A percentile compares a stretch with the other conserved stretches of the same genome.
Conservation (phyloP, 1,140 invertebrate genomes). For the Panagrolaimus sp. region DNA sequence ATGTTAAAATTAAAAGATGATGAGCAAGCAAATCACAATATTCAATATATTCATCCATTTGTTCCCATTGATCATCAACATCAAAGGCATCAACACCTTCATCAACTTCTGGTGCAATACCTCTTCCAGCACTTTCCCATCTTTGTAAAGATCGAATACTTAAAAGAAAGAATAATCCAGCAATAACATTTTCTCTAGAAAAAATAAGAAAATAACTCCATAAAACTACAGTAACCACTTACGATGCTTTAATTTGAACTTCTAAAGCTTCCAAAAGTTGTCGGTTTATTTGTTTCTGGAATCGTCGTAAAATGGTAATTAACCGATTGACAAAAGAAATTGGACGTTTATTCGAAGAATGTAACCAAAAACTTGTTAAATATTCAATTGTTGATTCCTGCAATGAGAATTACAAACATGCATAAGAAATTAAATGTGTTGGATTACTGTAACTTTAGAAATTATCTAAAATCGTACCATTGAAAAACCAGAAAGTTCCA, state of each 20-base stretch:
- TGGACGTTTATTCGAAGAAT: not conserved
- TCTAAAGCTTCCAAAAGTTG: not conserved
- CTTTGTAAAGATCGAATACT: not conserved
- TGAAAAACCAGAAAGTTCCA: conserved; percentile 18
- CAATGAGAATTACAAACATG: not conserved
- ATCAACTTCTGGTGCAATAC: not conserved
- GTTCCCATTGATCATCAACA: conserved; percentile 11
- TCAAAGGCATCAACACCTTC: conserved; percentile 1
- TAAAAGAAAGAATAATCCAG: conserved; percentile 14
- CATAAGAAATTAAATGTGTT: too few species aligned
- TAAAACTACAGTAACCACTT: conserved; percentile 20
- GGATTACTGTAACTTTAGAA: not conserved
- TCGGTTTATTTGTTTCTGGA: not conserved
- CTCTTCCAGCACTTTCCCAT: not conserved
- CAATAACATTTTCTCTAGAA: conserved; percentile 35
- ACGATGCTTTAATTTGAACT: not conserved
- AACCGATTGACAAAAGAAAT: conserved; percentile 13
- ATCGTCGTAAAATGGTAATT: conserved; percentile 17
- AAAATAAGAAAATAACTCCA: conserved; percentile 18
- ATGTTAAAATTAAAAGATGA: not conserved
- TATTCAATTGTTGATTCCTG: not conserved
- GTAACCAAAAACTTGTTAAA: conserved; percentile 13
- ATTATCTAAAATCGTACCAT: conserved; percentile 22
- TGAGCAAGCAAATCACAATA: conserved; percentile 5
- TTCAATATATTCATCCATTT: conserved; percentile 16